phyloP scores from a whole-genome alignment of 2,888 invertebrate genomes.

The Buathra laborator region DNA sequence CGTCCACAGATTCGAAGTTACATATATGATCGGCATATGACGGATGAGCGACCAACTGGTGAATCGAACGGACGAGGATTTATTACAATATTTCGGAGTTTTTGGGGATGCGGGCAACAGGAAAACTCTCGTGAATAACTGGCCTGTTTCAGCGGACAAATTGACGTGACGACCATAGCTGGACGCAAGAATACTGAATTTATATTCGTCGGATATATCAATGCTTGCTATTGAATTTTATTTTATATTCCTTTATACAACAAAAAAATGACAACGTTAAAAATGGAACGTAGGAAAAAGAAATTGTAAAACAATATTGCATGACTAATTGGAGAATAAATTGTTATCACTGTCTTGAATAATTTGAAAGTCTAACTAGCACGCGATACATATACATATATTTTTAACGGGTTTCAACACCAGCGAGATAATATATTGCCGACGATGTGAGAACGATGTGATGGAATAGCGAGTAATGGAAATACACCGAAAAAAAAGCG shows the following conservation, averaged over 20 bases:
- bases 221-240: slow-evolving; percentile 13
- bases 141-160: slow-evolving; percentile 15
- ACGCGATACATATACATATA: neutral
- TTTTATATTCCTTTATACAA: neutral
- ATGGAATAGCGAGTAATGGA: slow-evolving; percentile 33
- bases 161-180: slow-evolving; percentile 19
- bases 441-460: neutral
- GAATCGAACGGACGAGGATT: slow-evolving; percentile 38
- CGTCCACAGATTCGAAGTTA: neutral
- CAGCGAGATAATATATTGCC: neutral
- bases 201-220: neutral
- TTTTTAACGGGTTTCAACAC: neutral
- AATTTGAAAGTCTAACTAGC: slow-evolving; percentile 27
- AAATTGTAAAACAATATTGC: slow-evolving; percentile 31
- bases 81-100: slow-evolving; percentile 41
- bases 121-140: slow-evolving; percentile 31
- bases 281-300: neutral
- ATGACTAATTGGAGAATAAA: slow-evolving; percentile 38
- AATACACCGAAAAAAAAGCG: slow-evolving; percentile 21
- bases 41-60: slow-evolving; percentile 4
- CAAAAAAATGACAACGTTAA: neutral
- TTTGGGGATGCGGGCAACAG: neutral
- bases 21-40: slow-evolving; percentile 5
- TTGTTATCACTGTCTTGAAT: slow-evolving; percentile 10
- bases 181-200: slow-evolving; percentile 5